phyloP scores from a whole-genome alignment of 1,140 invertebrate genomes.

The Lepidurus apus region DNA sequence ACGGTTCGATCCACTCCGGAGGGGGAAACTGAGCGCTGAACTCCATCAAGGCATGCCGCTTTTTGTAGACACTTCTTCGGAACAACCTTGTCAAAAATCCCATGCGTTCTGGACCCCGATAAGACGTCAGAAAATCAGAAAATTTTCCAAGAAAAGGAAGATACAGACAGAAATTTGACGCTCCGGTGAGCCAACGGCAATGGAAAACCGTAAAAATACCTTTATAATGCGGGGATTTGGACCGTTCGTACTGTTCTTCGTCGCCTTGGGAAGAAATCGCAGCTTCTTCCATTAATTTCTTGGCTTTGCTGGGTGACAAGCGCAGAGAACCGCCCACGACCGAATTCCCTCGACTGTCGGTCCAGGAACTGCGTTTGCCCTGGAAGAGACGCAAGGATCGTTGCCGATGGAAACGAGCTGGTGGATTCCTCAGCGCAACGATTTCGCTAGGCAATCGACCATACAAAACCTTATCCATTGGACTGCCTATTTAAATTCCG shows the following conservation, averaged over 20 bases:
- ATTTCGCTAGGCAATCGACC: conserved; percentile 10
- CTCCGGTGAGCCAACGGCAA: not conserved
- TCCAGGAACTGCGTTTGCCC: conserved; percentile 32
- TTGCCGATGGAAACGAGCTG: conserved; percentile 29
- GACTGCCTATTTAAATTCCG: conserved; percentile 22
- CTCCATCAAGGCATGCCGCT: conserved; percentile 26
- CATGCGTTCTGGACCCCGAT: conserved; percentile 26
- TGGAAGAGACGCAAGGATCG: conserved; percentile 31
- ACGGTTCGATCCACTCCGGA: conserved; percentile 34
- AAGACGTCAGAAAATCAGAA: no score
- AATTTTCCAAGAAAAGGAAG: no score
- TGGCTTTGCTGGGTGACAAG: conserved; percentile 34
- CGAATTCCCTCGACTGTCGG: conserved; percentile 25
- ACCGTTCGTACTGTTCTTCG: conserved; percentile 27
- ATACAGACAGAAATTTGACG: not conserved
- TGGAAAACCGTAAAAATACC: conserved; percentile 12
- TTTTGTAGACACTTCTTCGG: conserved; percentile 29
- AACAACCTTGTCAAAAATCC: conserved; percentile 34
- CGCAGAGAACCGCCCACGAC: conserved; percentile 31
- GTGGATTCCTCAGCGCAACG: not conserved
- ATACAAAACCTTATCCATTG: conserved; percentile 30
- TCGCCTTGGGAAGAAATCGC: conserved; percentile 28
- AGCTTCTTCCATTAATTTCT: conserved; percentile 33
- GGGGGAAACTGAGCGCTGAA: conserved; percentile 35
- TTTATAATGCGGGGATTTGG: conserved; percentile 24